These are phyloP conservation scores for Lutjanus campechanus DNA, from an alignment of 2,797 vertebrate genomes.

Conservation along the genomic window DNA sequence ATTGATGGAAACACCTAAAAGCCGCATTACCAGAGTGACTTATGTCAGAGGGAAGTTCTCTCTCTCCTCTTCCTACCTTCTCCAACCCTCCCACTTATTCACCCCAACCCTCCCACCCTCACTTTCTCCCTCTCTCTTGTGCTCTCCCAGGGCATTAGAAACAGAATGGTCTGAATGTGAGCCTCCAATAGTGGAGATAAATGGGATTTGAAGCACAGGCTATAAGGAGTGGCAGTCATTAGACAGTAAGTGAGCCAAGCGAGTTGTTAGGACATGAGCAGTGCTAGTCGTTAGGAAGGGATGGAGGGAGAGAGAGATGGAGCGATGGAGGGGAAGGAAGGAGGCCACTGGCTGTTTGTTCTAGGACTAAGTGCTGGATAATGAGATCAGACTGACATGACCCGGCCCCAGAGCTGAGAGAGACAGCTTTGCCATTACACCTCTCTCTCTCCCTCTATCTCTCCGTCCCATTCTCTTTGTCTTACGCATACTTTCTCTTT, in stretches of 20 bases:
- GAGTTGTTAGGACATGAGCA: slow-evolving; percentile 86
- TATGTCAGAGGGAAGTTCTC: slow-evolving; percentile 69
- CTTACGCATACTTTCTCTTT: slow-evolving; percentile 65
- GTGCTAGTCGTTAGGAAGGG: slow-evolving; percentile 82
- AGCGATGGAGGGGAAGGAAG: slow-evolving; percentile 74
- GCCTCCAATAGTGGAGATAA: slow-evolving; percentile 84
- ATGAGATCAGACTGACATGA: slow-evolving; percentile 87
- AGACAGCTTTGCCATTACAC: slow-evolving; percentile 82
- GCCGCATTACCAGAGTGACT: slow-evolving; percentile 59
- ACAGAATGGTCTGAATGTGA: slow-evolving; percentile 81
- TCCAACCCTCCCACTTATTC: slow-evolving; percentile 49
- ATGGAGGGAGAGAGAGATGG: slow-evolving; percentile 76
- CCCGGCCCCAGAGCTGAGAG: slow-evolving; percentile 82
- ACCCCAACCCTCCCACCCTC: slow-evolving; percentile 13
- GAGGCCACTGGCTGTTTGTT: slow-evolving; percentile 86
- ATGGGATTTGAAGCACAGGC: slow-evolving; percentile 84
- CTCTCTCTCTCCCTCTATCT: slow-evolving; percentile 59
- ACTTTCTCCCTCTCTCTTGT: slow-evolving; percentile 46
- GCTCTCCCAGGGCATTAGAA: slow-evolving; percentile 78
- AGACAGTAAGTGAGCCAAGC: slow-evolving; percentile 86
- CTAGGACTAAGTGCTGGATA: slow-evolving; percentile 87
- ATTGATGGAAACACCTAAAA: slow-evolving; percentile 75
- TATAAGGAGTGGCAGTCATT: slow-evolving; percentile 86
- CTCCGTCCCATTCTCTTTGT: slow-evolving; percentile 26
- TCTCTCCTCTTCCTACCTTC: slow-evolving; percentile 43